Percentiles rank a stretch among this genome's conserved stretches.
Evolutionary conservation across 2,888 invertebrate genomes (phyloP).

Genomic region (Yponomeuta plumbellus): DNA sequence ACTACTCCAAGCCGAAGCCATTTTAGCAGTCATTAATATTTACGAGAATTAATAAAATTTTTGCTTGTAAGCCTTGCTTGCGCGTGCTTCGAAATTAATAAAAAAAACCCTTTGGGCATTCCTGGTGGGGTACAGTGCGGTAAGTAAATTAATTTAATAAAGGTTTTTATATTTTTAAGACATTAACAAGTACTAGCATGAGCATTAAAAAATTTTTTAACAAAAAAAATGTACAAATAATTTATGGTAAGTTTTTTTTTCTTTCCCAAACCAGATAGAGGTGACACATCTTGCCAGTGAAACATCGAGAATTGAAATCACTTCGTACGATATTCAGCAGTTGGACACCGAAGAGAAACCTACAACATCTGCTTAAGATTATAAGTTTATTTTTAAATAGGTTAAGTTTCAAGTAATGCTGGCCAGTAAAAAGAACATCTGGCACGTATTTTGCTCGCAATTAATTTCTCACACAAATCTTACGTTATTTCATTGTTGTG

Average conservation of each 20-base stretch:
- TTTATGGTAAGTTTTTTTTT: slow-evolving; percentile 33
- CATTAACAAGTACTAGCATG: slow-evolving; percentile 28
- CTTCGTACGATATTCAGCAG: slow-evolving; percentile 56
- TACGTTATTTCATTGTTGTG: no score
- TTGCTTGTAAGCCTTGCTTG: slow-evolving; percentile 33
- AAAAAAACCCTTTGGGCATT: slow-evolving; percentile 22
- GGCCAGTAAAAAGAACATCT: no score
- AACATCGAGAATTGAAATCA: slow-evolving; percentile 54
- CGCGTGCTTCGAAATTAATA: slow-evolving; percentile 32
- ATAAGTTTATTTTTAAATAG: background rate
- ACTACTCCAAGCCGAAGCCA: no score
- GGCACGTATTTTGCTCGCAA: no score
- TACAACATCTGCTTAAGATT: slow-evolving; percentile 16
- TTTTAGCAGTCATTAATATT: slow-evolving; percentile 18
- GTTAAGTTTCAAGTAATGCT: no score
- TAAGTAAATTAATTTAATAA: slow-evolving; percentile 29
- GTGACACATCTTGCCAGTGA: slow-evolving; percentile 58
- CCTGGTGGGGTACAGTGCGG: slow-evolving; percentile 23
- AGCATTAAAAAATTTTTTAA: slow-evolving; percentile 32
- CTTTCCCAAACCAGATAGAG: slow-evolving; percentile 47
- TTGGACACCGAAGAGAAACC: slow-evolving; percentile 23
- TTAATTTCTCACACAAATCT: no score
- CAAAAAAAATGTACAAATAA: slow-evolving; percentile 24
- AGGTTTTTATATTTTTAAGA: background rate
- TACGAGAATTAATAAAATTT: slow-evolving; percentile 30